Percentiles rank a stretch among this genome's conserved stretches.
These are phyloP conservation scores for Sciurus vulgaris DNA, from an alignment of 2,797 vertebrate species.

Conservation along the genomic window DNA sequence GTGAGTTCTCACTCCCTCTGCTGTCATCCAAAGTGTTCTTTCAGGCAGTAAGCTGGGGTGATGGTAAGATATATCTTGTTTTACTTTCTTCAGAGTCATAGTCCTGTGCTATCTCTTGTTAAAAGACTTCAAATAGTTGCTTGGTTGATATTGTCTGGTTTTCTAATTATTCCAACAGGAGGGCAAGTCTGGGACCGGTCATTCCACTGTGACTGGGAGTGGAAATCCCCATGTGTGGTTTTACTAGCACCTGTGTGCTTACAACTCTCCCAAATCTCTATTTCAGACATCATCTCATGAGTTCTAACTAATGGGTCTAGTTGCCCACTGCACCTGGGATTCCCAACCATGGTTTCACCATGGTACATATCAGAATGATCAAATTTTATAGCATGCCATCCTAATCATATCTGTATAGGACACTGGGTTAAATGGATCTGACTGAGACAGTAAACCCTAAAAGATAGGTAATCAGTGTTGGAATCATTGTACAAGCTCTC, in stretches of 20 bases:
- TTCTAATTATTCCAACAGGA: constrained; percentile 28
- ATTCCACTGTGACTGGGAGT: neutral
- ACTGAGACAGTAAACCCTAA: neutral
- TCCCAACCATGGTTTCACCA: neutral
- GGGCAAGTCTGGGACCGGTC: neutral
- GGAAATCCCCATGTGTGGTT: neutral
- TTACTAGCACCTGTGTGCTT: neutral
- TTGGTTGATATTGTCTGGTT: neutral
- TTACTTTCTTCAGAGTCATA: neutral
- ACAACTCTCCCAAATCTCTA: neutral
- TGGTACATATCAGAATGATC: neutral
- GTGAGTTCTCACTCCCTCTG: neutral
- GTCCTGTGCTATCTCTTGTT: neutral
- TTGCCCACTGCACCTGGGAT: neutral
- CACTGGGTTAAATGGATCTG: neutral
- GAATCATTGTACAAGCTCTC: neutral
- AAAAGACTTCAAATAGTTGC: neutral
- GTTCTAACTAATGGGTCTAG: neutral
- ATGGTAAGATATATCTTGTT: neutral
- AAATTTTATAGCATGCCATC: neutral
- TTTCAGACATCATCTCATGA: neutral
- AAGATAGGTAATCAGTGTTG: neutral
- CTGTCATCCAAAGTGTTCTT: neutral
- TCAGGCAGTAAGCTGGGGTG: neutral
- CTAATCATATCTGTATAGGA: neutral